Evolutionary conservation across 2,797 vertebrate genomes (phyloP).

Genomic region (Acrocephalus scirpaceus): DNA sequence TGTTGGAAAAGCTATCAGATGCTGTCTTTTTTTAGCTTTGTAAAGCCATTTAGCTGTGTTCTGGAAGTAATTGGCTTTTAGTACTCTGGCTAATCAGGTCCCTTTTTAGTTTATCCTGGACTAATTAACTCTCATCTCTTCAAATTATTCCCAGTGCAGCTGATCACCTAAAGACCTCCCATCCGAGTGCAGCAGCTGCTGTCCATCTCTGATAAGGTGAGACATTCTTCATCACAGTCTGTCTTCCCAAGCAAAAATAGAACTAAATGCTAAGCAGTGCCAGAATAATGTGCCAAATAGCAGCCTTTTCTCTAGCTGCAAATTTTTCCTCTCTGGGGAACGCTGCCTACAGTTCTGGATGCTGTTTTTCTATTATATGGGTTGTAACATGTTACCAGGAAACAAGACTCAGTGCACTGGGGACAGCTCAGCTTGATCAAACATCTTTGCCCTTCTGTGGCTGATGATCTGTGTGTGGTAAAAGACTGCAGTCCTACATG

Average conservation of each 20-base stretch:
- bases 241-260: background rate
- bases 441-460: background rate
- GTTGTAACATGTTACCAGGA: background rate
- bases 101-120: slow-evolving; percentile 59
- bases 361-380: background rate
- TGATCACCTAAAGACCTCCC: slow-evolving; percentile 34
- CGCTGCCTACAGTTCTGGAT: background rate
- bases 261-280: background rate
- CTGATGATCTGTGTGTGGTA: background rate
- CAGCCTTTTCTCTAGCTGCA: background rate
- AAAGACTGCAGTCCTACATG: background rate
- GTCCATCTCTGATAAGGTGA: background rate
- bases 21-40: background rate
- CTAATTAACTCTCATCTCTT: slow-evolving; percentile 70
- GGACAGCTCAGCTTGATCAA: background rate
- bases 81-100: slow-evolving; percentile 36
- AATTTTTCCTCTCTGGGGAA: background rate
- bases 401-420: background rate
- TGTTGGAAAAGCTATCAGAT: background rate
- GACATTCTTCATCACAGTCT: background rate
- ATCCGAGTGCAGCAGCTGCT: background rate
- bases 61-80: slow-evolving; percentile 54
- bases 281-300: background rate
- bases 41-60: slow-evolving; percentile 3
- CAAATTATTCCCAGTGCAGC: slow-evolving; percentile 51